A percentile compares a stretch with the other conserved stretches of the same genome.
Conservation (phyloP, 2,113 vertebrate species). For the Butastur rufipennis region DNA sequence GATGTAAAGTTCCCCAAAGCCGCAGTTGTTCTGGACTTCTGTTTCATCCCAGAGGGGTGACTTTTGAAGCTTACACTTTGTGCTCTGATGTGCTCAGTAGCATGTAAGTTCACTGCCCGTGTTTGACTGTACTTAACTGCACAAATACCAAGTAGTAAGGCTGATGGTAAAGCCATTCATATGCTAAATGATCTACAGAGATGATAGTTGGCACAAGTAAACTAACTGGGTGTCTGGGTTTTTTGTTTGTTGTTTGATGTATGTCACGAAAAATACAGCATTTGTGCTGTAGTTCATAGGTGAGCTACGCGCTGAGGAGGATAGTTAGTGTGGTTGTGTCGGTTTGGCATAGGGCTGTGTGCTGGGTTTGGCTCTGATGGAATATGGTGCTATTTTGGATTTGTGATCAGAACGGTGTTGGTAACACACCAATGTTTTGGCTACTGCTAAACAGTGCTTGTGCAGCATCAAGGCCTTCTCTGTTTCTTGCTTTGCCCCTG, state of each 20-base stretch:
- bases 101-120: neutral
- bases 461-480: neutral
- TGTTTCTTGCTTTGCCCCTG: neutral
- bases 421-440: neutral
- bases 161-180: neutral
- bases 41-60: neutral
- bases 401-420: neutral
- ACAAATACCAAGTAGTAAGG: neutral
- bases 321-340: neutral
- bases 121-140: neutral
- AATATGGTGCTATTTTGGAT: neutral
- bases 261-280: no score
- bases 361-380: neutral
- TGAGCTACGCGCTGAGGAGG: neutral
- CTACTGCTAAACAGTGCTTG: neutral
- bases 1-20: neutral
- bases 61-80: neutral
- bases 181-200: neutral
- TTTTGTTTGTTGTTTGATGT: neutral
- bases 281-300: neutral
- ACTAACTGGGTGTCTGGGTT: neutral
- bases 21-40: neutral
- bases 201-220: neutral
- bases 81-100: neutral
- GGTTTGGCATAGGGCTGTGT: neutral